Evolutionary conservation across 2,888 invertebrate species (phyloP).

Genomic region (Folsomia manolachei): DNA sequence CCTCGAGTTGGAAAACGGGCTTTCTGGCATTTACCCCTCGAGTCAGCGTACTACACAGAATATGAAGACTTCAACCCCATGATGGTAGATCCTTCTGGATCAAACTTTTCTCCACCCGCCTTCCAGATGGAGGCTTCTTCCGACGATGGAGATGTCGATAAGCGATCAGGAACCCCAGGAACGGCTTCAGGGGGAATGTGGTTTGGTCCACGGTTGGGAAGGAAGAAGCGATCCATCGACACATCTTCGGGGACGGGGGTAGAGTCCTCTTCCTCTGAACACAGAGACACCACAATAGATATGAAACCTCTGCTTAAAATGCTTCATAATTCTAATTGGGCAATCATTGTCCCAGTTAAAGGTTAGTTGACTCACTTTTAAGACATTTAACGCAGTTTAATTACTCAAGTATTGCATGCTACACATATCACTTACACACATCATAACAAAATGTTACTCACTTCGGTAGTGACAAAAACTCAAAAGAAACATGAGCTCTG

Average conservation of each 20-base stretch:
- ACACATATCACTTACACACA: background rate
- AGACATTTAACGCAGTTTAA: background rate
- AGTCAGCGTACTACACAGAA: conserved; percentile 37
- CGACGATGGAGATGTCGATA: conserved; percentile 41
- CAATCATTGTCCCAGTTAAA: conserved; percentile 46
- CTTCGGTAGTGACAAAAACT: too few relatives aligned
- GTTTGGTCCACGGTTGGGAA: conserved; percentile 68
- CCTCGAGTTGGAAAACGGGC: conserved; percentile 50
- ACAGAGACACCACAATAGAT: conserved; percentile 30
- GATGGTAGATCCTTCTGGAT: conserved; percentile 20
- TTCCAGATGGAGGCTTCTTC: conserved; percentile 6
- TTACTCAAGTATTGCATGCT: background rate
- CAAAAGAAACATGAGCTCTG: too few relatives aligned
- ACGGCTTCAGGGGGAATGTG: conserved; percentile 57
- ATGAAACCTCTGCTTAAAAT: conserved; percentile 46
- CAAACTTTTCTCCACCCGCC: conserved; percentile 3
- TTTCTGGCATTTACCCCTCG: conserved; percentile 41
- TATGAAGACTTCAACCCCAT: conserved; percentile 38
- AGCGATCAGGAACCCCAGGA: conserved; percentile 28
- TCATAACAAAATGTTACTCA: background rate
- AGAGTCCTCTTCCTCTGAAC: conserved; percentile 29
- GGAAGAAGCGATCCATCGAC: conserved; percentile 52
- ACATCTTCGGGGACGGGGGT: conserved; percentile 31
- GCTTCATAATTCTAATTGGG: conserved; percentile 49
- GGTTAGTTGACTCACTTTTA: conserved; percentile 29